A percentile compares a stretch with the other conserved stretches of the same genome.
phyloP scores from a whole-genome alignment of 2,113 vertebrate species.

The Phyllopteryx taeniolatus region DNA sequence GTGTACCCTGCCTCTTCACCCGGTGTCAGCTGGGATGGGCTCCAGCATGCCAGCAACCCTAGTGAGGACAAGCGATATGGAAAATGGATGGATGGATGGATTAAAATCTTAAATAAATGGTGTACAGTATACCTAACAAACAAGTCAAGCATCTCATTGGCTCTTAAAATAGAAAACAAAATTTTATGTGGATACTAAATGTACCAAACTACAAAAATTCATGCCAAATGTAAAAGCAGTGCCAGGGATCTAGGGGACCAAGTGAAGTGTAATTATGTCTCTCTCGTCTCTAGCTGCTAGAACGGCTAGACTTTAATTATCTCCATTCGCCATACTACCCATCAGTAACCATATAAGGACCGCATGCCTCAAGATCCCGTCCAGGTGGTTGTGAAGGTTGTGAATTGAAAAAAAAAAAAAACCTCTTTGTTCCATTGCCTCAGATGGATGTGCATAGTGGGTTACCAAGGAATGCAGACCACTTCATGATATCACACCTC shows the following conservation, averaged over 20 bases:
- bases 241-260: conserved; percentile 14
- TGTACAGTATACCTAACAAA: not conserved
- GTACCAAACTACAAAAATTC: not conserved
- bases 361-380: conserved; percentile 42
- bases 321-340: conserved; percentile 43
- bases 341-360: conserved; percentile 46
- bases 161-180: not conserved
- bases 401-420: conserved; percentile 27
- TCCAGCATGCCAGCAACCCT: too few relatives aligned
- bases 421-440: conserved; percentile 48
- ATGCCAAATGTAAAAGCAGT: conserved; percentile 10
- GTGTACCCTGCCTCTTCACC: too few relatives aligned
- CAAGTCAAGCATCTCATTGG: not conserved
- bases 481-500: conserved; percentile 32
- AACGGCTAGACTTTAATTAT: conserved; percentile 57
- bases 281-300: conserved; percentile 36
- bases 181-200: not conserved
- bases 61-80: too few relatives aligned
- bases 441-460: conserved; percentile 49
- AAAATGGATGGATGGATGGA: too few relatives aligned
- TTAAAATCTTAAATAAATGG: not conserved
- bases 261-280: conserved; percentile 50
- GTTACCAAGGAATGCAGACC: conserved; percentile 35
- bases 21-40: too few relatives aligned
- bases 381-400: conserved; percentile 49